Base-by-base conservation (phyloP, 2,113 vertebrate species). In the Suricata suricatta region DNA sequence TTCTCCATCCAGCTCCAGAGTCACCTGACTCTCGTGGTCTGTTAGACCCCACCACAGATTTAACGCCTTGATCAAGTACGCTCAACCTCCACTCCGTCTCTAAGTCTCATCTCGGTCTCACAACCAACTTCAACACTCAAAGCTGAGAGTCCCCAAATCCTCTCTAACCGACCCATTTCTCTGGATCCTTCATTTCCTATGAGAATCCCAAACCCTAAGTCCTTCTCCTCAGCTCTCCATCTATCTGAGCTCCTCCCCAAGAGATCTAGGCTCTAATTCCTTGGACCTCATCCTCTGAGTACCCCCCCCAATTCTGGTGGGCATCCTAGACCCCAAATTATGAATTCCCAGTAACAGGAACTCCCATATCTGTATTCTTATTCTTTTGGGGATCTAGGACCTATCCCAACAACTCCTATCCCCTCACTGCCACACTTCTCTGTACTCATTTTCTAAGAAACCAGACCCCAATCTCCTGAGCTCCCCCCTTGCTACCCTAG, bases 391-490 rank as follows among this genome's bases (percentile, higher is more conserved):
- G 25, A 82, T 63, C 23, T 31, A 74, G 68, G 50, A 80, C 31
- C 27, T 47, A 9, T 77, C 38, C 47, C n/a, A 63, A 71, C 87
- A 84, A 44, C n/a, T 31, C 35, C 50, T 95, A 16, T 69, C 6
- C n/a, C 29, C 33, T 85, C 29, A 14, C n/a, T 84, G 80, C 60
- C 41, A 66, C 57, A 29, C 57, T 19, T 68, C 50, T 84, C 41
- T 69, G 29, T 68, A 69, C 23, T 77, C 57, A 85, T 91, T 88
- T 69, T 64, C 85, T 86, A 64, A 95, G 41, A 97, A 95, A 71
- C n/a, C 57, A 66, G 41, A 89, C 80, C 33, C 47, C 63, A 88
- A 60, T 71, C n/a, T 88, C 88, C 77, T 33, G 35, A 76, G 50
- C 11, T 7, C 44, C 38, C 38, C 7, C 19, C 19, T 31, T 7